phyloP scores from a whole-genome alignment of 2,888 invertebrate genomes.

The Galeopsomyia nigrocyanea region DNA sequence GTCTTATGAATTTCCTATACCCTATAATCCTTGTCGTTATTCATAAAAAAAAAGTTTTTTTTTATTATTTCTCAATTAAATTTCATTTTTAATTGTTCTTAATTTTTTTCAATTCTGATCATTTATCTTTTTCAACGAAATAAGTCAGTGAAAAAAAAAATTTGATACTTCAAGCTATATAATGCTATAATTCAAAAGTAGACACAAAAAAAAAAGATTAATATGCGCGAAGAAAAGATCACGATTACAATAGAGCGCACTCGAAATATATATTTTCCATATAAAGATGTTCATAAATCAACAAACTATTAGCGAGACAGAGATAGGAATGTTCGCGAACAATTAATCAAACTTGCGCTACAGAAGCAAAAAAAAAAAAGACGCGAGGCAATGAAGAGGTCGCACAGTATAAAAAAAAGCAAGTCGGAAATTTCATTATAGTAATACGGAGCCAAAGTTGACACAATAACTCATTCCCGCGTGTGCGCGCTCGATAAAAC shows the following conservation, averaged over 20 bases:
- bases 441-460: constrained; percentile 24
- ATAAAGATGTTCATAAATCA: constrained; percentile 27
- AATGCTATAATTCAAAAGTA: neutral
- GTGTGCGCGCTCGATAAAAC: constrained; percentile 41
- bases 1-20: neutral
- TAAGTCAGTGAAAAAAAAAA: neutral
- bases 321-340: constrained; percentile 4
- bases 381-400: neutral
- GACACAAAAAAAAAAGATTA: constrained; percentile 1
- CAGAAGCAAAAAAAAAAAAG: constrained; percentile 8
- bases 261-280: too few relatives aligned
- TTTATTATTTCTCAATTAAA: too few relatives aligned
- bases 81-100: too few relatives aligned
- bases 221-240: neutral
- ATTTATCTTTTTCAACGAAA: neutral
- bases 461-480: constrained; percentile 45
- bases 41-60: too few relatives aligned
- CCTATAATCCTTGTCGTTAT: neutral
- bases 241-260: neutral
- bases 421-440: constrained; percentile 39
- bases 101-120: too few relatives aligned
- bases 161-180: neutral
- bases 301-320: constrained; percentile 29
- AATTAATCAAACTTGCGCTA: constrained; percentile 25
- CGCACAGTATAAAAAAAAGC: neutral